Conservation (phyloP, 2,888 invertebrate species). For the Bombylius discolor region DNA sequence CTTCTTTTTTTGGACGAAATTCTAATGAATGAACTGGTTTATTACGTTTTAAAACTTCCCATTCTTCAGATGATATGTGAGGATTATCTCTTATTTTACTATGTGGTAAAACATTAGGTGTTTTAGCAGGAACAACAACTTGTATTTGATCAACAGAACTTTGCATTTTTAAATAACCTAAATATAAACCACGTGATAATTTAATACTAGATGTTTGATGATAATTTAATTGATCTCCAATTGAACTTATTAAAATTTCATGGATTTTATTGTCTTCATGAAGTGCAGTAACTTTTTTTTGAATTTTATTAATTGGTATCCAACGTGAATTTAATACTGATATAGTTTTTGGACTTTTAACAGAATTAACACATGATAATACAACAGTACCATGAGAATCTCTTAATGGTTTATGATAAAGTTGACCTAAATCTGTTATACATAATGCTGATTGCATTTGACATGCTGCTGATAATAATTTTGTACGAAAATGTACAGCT, state of each 20-base stretch:
- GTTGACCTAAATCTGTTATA: conserved; percentile 85
- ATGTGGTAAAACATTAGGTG: conserved; percentile 91
- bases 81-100: conserved; percentile 88
- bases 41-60: conserved; percentile 71
- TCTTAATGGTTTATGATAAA: conserved; percentile 81
- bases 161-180: conserved; percentile 93
- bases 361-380: conserved; percentile 67
- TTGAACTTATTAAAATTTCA: conserved; percentile 74
- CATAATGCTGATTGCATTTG: conserved; percentile 88
- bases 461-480: conserved; percentile 80
- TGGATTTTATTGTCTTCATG: conserved; percentile 64
- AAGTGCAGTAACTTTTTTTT: conserved; percentile 61
- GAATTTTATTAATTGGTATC: conserved; percentile 75
- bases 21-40: conserved; percentile 35
- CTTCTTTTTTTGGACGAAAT: conserved; percentile 35
- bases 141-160: conserved; percentile 90
- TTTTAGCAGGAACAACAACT: conserved; percentile 80
- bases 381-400: conserved; percentile 86
- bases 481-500: conserved; percentile 81
- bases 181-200: conserved; percentile 76
- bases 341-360: conserved; percentile 57
- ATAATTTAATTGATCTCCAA: conserved; percentile 62
- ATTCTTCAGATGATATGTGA: conserved; percentile 93
- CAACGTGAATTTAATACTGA: conserved; percentile 86
- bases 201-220: conserved; percentile 63